Base-by-base conservation (phyloP, 53 echinoderm and acorn worm genomes). In the Apostichopus leukothele region DNA sequence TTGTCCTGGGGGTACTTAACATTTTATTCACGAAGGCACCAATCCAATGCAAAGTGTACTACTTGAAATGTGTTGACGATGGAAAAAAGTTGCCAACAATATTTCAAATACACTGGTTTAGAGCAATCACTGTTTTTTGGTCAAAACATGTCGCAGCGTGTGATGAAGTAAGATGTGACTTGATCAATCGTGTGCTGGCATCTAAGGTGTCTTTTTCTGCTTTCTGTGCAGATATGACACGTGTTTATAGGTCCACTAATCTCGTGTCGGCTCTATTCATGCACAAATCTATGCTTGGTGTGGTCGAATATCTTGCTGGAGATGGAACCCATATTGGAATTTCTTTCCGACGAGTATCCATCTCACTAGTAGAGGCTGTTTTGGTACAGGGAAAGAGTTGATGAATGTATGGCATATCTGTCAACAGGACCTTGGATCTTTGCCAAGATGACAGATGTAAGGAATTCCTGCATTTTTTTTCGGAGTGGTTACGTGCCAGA, bases 181-280 rank as follows among this genome's bases (percentile, higher is more conserved):
- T 83, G 1, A 59, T 83, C 18, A 83, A 83, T 20, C 53, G 60
- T 7, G 83, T 83, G 54, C 53, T 83, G 18, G 11, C 83, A 53
- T 83, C 83, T 7, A 53, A 83, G 55, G 18, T 83, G 83, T 83
- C 83, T 6, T 83, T 83, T 83, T 83, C 83, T 53, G 83, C 83
- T 3, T 83, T 83, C 21, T 83, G 83, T 16, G 18, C 55, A 5
- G 83, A 83, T 5, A 83, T 83, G 54, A 83, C 83, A 83, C 53
- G 60, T 13, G 55, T 83, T 18, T 83, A 83, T 16, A 83, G 53
- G 23, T 83, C 83, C 0, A 4, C 53, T 4, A 57, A 83, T 20
- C 11, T 83, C 5, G 3, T 83, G n/a, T 83, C 83, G 1, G 83
- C 83, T 12, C 83, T 11, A 55, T 83, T 83, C 55, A 83, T 83